Conservation (phyloP, 2,113 vertebrate genomes). For the Apodemus sylvaticus region DNA sequence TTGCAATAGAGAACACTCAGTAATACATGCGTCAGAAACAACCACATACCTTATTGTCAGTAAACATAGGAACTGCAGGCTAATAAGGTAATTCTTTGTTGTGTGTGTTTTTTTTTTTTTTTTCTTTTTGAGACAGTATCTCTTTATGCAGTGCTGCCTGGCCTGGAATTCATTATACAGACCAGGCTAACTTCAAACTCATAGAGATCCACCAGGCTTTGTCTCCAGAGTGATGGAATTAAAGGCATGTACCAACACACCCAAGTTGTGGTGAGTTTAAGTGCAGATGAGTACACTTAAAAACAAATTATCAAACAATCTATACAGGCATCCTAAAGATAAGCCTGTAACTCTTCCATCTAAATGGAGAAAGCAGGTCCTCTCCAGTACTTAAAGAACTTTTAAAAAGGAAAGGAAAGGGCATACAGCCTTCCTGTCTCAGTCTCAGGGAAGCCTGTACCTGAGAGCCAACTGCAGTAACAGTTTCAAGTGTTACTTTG, state of each 20-base stretch:
- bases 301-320: not conserved
- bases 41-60: not conserved
- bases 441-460: not conserved
- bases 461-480: not conserved
- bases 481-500: not conserved
- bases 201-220: not conserved
- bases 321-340: not conserved
- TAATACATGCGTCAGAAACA: not conserved
- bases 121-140: not conserved
- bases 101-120: not conserved
- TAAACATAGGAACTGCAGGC: not conserved
- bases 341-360: no score
- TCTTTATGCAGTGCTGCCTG: not conserved
- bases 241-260: not conserved
- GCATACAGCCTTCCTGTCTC: not conserved
- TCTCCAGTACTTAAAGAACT: no score
- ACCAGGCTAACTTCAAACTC: not conserved
- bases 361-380: no score
- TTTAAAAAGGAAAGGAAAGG: not conserved
- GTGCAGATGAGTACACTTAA: not conserved
- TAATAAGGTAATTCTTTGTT: conserved; percentile 36
- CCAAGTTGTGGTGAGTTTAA: no score
- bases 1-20: not conserved
- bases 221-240: not conserved
- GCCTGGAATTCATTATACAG: not conserved